Evolutionary conservation across 2,888 invertebrate genomes (phyloP), one percentile per base, ranked within the genome.

Genomic region (Hypena proboscidalis): DNA sequence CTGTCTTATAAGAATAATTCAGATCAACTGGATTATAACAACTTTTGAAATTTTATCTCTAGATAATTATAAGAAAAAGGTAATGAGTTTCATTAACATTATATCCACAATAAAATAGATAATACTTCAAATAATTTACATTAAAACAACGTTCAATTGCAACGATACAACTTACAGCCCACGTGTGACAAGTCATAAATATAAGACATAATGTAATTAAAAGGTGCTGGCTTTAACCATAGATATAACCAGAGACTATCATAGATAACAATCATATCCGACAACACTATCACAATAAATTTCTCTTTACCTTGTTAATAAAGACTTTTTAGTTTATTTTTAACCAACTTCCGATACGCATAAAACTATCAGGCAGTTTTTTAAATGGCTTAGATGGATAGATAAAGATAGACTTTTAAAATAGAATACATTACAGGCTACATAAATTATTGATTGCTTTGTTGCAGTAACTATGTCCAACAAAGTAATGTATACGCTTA

Each of bases 321-420:
- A 37, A 37, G 26, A 9, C n/a, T 38, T 45, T 36, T 55, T 35
- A 38, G 44, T 50, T 44, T 44, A 37, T 60, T 53, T 58, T 59
- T 35, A 49, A 47, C 49, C 13, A 32, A 50, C 58, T 55, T 59
- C 57, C 60, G 48, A 57, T 20, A 19, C 26, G 13, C 42, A 65
- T 65, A 65, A 65, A 65, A 53, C 58, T 52, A 56, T 61, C 58
- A 50, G 40, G 21, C 41, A 22, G 33, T 51, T 64, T 61, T 62
- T 35, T 51, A 49, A 54, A 47, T 22, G 10, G 23, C 19, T 55
- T 26, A 48, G 58, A 64, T 64, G 29, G 10, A 39, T 40, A 46
- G 45, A 53, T 55, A 51, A 11, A 52, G 25, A 48, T 36, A 42
- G 37, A 42, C 37, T 19, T 62, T 50, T 52, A 4, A 41, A 52